phyloP scores from a whole-genome alignment of 2,797 vertebrate genomes.

The Petrocephalus schoutedeni region DNA sequence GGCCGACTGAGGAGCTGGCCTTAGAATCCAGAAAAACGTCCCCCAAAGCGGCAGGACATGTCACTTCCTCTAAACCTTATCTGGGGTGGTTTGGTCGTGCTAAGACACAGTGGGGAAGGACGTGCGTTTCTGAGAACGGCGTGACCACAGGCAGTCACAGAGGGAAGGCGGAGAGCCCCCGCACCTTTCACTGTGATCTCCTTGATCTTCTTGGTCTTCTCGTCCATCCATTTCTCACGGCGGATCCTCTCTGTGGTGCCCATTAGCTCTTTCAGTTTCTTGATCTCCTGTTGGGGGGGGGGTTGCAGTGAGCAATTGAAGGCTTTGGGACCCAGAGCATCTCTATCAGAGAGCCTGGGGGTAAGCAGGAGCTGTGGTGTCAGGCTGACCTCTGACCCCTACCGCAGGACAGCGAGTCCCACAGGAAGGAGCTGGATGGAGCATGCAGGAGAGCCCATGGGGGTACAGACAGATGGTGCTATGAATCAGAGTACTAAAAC shows the following conservation, averaged over 20 bases:
- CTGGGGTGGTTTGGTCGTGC: neutral
- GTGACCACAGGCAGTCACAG: neutral
- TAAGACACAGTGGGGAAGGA: neutral
- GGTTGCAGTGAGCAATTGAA: neutral
- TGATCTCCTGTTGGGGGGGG: slow-evolving; percentile 74
- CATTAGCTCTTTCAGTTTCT: slow-evolving; percentile 90
- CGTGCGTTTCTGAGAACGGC: neutral
- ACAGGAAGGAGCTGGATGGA: neutral
- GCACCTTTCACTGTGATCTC: slow-evolving; percentile 92
- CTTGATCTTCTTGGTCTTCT: slow-evolving; percentile 94
- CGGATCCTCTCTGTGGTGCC: slow-evolving; percentile 82
- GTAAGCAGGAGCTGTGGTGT: neutral
- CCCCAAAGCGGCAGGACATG: neutral
- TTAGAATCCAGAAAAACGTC: neutral
- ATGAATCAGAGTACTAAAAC: neutral
- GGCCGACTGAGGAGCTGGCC: neutral
- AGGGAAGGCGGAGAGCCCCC: neutral
- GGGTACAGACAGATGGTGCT: neutral
- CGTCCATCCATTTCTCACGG: slow-evolving; percentile 90
- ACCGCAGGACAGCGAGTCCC: neutral
- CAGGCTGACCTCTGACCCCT: neutral
- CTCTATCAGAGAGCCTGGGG: neutral
- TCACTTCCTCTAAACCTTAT: neutral
- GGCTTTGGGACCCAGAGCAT: neutral
- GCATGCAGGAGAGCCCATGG: neutral